Base-by-base conservation (phyloP, 2,888 invertebrate species). In the Cheilosia grossa region DNA sequence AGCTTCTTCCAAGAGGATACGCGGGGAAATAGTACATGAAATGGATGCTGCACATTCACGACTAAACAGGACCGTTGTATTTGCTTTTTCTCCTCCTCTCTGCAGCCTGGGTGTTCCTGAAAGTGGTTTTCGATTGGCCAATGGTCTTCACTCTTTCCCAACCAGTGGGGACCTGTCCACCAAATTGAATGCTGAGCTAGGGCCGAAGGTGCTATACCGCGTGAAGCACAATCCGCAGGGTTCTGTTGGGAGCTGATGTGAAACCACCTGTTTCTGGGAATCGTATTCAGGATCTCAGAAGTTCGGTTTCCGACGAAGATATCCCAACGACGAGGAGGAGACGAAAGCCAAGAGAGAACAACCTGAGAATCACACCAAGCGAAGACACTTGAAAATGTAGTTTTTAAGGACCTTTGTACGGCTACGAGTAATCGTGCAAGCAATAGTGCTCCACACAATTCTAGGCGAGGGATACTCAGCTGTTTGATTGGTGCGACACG, bases 271-370 rank as follows among this genome's bases (percentile, higher is more conserved):
- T 9, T 9, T 33, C 33, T 9, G 30, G 30, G 30, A 6, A 30
- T 30, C 6, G 30, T 30, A 7, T 5, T 30, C 5, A 30, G 30
- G 7, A 30, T 30, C 30, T 30, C 30, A 7, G 30, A 5, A 30
- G 30, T 30, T 30, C 30, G 30, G 7, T 30, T 30, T 5, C 30
- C 30, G 6, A 30, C 30, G 7, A 30, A 30, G 30, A 30, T 30
- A 7, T 30, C 30, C 30, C 30, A 30, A 5, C 30, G 30, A 0
- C 5, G 30, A 30, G 30, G 6, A 7, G 30, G 30, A 30, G 30
- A 30, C 7, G 30, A 30, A 5, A 30, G 30, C 89, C 90, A 90
- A 21, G 82, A 77, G 2, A 90, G 59, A 6, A 88, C 88, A 7
- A 90, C 88, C n/a, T 87, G 87, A 0, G 30, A 30, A 6, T 30